Evolutionary conservation across 2,113 vertebrate genomes (phyloP).

Genomic region (Puntigrus tetrazona): DNA sequence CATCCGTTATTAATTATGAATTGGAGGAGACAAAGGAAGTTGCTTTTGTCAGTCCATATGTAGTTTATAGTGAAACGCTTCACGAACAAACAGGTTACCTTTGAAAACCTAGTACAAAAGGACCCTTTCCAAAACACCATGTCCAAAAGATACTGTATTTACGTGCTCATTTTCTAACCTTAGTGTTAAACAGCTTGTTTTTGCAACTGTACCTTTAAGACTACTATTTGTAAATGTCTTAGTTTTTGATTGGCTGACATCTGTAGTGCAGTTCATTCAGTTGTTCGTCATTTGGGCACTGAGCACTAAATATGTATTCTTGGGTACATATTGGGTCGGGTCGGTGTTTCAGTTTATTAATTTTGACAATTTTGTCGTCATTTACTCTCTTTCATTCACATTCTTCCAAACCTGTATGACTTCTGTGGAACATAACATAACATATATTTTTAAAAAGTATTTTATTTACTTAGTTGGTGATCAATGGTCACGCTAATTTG

Average conservation of each 20-base stretch:
- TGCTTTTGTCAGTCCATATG: not conserved
- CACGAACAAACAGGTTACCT: not conserved
- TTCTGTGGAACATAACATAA: too few relatives aligned
- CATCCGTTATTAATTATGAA: constrained; percentile 29
- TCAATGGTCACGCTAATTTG: too few relatives aligned
- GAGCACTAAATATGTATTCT: too few relatives aligned
- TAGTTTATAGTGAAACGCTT: not conserved
- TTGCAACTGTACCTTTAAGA: not conserved
- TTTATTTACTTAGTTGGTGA: too few relatives aligned
- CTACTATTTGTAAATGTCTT: not conserved
- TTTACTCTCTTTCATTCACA: too few relatives aligned
- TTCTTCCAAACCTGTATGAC: too few relatives aligned
- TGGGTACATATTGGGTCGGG: too few relatives aligned
- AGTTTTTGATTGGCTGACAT: not conserved
- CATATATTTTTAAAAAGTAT: too few relatives aligned
- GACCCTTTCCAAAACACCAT: too few relatives aligned
- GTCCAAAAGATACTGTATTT: not conserved
- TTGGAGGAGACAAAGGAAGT: not conserved
- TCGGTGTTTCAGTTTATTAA: too few relatives aligned
- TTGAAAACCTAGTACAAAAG: not conserved
- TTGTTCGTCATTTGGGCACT: not conserved
- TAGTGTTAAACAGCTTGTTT: not conserved
- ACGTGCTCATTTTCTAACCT: not conserved
- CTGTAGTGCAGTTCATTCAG: not conserved
- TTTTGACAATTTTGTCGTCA: too few relatives aligned